Evolutionary conservation across 2,888 invertebrate genomes (phyloP), one percentile per base, ranked within the genome.

Genomic region (Mythimna pallens): DNA sequence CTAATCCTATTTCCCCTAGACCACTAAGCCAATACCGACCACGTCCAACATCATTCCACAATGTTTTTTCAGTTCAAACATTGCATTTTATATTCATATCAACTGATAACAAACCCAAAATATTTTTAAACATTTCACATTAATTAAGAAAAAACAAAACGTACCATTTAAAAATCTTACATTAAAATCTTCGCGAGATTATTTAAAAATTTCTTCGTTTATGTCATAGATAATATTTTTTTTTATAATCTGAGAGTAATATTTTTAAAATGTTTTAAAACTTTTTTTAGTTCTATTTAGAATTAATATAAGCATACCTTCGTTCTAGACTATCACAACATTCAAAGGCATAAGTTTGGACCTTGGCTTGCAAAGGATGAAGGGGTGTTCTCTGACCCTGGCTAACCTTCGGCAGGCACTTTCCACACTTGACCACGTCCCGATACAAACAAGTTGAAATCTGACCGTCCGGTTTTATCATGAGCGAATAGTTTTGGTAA

Each of bases 331-430:
- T 95, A 96, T 96, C 96, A 96, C 96, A 96, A 96, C 95, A 93
- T 93, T 94, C 86, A 95, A 96, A 96, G 95, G 96, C 95, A 94
- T 92, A 92, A 93, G 87, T 89, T 95, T 96, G 96, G 96, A 96
- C 96, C 96, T 91, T 92, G 90, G 91, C 95, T 95, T 94, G 94
- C 94, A 93, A 93, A 93, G 91, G 89, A 92, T 91, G 88, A 86
- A 71, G 76, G 81, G 77, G 59, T 74, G 76, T 78, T 78, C 80
- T 78, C 79, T 71, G 80, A 81, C 78, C 74, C 54, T 54, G 63
- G 63, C 25, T 50, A 61, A 70, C 66, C 55, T 64, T 64, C 50
- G 22, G 34, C 34, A 63, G 58, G 67, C 70, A 55, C 50, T 62
- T 55, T 82, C 64, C 81, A 79, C 58, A 81, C 80, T 70, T 17